Conservation (phyloP, 2,797 vertebrate genomes). For the Hafferia zeledoni region DNA sequence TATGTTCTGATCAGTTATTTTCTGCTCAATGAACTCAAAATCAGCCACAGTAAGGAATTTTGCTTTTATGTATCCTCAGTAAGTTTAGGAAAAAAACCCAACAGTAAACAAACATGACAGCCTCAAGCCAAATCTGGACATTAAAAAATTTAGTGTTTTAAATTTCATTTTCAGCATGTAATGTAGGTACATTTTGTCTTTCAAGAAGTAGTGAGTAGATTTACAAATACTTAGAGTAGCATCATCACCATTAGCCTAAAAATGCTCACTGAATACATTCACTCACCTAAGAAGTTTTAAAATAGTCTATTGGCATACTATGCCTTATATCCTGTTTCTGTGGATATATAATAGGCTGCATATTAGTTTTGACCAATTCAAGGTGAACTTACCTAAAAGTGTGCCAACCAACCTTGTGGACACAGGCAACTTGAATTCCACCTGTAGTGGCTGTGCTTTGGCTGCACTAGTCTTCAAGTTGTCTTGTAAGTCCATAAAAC, state of each 20-base stretch:
- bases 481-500: neutral
- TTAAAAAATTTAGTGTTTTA: neutral
- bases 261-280: neutral
- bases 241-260: neutral
- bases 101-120: neutral
- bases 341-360: neutral
- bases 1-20: conserved; percentile 40
- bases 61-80: neutral
- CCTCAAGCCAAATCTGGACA: neutral
- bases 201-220: neutral
- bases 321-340: neutral
- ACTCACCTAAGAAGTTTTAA: neutral
- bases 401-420: neutral
- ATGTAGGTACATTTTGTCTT: neutral
- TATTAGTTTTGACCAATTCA: neutral
- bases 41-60: neutral
- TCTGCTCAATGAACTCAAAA: conserved; percentile 55
- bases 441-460: neutral
- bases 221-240: neutral
- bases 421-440: neutral
- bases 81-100: neutral
- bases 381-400: neutral
- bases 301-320: neutral
- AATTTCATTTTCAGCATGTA: neutral
- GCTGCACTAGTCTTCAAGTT: neutral